phyloP scores from a whole-genome alignment of 2,888 invertebrate species.

The Zaprionus obscuricornis region DNA sequence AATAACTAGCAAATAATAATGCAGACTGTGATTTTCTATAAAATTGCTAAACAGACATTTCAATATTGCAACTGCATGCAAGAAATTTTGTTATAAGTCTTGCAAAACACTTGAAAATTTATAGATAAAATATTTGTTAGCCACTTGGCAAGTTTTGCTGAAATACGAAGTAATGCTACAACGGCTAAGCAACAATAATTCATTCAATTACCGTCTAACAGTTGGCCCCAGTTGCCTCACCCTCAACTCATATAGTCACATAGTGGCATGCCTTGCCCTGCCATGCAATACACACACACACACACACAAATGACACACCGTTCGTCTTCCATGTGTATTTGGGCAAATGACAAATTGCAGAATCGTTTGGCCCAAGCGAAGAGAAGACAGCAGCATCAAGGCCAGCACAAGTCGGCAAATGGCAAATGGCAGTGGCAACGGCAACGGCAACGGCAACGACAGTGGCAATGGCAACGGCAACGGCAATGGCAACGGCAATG shows the following conservation, averaged over 20 bases:
- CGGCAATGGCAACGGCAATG: conserved; percentile 3
- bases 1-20: neutral
- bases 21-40: neutral
- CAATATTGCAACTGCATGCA: too few species aligned
- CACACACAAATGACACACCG: conserved; percentile 49
- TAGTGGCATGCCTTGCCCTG: neutral
- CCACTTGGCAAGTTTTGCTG: conserved; percentile 33
- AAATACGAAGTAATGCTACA: conserved; percentile 31
- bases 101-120: too few species aligned
- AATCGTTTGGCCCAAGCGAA: conserved; percentile 50
- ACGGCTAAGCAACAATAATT: conserved; percentile 46
- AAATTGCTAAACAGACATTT: too few species aligned
- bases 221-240: conserved; percentile 12
- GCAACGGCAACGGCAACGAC: conserved; percentile 4
- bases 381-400: conserved; percentile 25
- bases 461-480: conserved; percentile 18
- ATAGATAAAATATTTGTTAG: conserved; percentile 24
- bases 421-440: conserved; percentile 9
- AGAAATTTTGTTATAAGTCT: too few species aligned
- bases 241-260: neutral
- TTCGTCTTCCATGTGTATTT: conserved; percentile 69
- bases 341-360: conserved; percentile 76
- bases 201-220: conserved; percentile 45
- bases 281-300: neutral
- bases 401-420: conserved; percentile 35